Conservation (phyloP, 2,797 vertebrate genomes). For the Bryconaethiops microstoma region DNA sequence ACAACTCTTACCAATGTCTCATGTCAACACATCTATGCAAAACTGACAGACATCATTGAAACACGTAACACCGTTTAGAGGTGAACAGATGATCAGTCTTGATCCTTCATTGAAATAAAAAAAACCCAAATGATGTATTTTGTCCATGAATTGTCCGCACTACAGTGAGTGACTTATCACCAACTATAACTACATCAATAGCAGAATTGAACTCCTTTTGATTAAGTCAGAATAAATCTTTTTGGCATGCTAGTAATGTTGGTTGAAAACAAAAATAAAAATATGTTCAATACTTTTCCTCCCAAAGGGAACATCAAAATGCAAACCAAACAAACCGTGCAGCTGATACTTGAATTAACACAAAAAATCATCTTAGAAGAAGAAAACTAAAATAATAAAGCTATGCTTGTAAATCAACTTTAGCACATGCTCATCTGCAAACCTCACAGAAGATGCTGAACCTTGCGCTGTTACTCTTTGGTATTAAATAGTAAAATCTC, state of each 20-base stretch:
- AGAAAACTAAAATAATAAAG: constrained; percentile 19
- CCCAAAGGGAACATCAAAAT: neutral
- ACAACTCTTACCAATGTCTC: neutral
- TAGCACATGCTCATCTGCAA: constrained; percentile 15
- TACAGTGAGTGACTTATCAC: neutral
- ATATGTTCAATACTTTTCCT: neutral
- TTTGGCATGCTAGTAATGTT: constrained; percentile 23
- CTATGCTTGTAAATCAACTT: neutral
- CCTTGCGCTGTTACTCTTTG: constrained; percentile 42
- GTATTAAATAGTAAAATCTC: constrained; percentile 24
- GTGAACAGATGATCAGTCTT: neutral
- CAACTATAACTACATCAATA: constrained; percentile 4
- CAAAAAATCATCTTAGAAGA: neutral
- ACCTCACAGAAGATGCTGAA: constrained; percentile 19
- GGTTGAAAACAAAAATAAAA: neutral
- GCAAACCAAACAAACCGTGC: neutral
- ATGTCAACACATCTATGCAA: neutral
- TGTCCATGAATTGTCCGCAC: constrained; percentile 22
- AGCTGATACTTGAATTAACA: constrained; percentile 10
- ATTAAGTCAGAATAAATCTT: constrained; percentile 12
- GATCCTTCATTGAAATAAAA: neutral
- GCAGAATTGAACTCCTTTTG: neutral
- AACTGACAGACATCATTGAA: neutral
- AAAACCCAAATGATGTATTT: neutral
- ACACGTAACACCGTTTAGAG: neutral